These are phyloP conservation scores for Bedellia somnulentella DNA, from an alignment of 2,888 invertebrate genomes.

Conservation along the genomic window DNA sequence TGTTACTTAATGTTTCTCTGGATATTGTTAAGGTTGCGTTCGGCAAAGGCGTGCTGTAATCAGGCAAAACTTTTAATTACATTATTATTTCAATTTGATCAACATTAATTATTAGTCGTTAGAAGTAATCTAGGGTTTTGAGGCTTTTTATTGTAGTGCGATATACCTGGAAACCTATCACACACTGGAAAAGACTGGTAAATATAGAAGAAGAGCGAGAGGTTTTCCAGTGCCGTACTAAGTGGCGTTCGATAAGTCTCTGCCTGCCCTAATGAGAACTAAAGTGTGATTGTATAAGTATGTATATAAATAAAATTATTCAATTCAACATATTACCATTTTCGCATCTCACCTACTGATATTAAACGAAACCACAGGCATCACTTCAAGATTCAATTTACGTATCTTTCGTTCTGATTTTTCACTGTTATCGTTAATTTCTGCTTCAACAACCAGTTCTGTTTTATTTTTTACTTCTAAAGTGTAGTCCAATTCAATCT, in stretches of 20 bases:
- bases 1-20: constrained; percentile 23
- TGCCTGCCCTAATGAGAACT: no score
- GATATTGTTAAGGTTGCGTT: constrained; percentile 29
- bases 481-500: constrained; percentile 36
- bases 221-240: constrained; percentile 12
- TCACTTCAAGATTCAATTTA: constrained; percentile 20
- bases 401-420: constrained; percentile 18
- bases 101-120: neutral
- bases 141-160: neutral
- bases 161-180: neutral
- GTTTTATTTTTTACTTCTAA: constrained; percentile 17
- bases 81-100: neutral
- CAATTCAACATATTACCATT: constrained; percentile 6
- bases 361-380: constrained; percentile 23
- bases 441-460: constrained; percentile 19
- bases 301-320: neutral
- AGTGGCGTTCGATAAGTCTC: no score
- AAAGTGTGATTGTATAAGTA: neutral
- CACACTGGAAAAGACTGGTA: constrained; percentile 2
- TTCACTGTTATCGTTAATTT: constrained; percentile 25
- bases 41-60: constrained; percentile 30
- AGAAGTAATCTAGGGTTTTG: neutral
- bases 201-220: neutral
- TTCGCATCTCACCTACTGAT: constrained; percentile 39
- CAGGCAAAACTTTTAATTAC: constrained; percentile 4